Conservation (phyloP, 2,888 invertebrate genomes). For the Oxystoma pomonae region DNA sequence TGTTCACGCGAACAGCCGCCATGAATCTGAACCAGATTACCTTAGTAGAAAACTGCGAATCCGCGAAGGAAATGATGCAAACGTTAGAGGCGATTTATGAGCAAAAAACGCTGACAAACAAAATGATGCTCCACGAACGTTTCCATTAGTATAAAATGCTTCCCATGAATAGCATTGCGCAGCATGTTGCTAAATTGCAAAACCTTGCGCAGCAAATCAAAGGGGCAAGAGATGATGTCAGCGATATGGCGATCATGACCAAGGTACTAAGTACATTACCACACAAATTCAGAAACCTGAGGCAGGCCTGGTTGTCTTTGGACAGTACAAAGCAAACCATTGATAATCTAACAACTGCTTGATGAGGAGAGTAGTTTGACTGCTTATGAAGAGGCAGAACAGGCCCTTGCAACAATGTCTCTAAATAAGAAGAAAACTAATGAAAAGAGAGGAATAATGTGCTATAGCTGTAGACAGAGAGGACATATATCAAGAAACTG, state of each 20-base stretch:
- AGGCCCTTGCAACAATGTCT: no score
- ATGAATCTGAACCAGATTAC: conserved; percentile 29
- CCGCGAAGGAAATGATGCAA: conserved; percentile 25
- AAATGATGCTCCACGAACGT: conserved; percentile 30
- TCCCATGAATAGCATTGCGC: conserved; percentile 26
- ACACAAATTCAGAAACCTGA: conserved; percentile 20
- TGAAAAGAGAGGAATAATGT: no score
- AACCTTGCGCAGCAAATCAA: conserved; percentile 28
- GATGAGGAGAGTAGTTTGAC: no score
- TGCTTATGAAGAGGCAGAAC: no score
- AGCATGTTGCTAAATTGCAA: conserved; percentile 31
- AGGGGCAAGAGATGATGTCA: conserved; percentile 25
- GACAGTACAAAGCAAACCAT: conserved; percentile 27
- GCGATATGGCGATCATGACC: conserved; percentile 24
- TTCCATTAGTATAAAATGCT: conserved; percentile 30
- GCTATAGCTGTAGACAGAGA: no score
- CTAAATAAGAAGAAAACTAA: no score
- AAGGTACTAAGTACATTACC: conserved; percentile 26
- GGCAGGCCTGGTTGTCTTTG: conserved; percentile 29
- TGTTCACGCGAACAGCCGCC: conserved; percentile 23
- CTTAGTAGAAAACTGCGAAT: conserved; percentile 29
- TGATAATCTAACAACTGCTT: no score
- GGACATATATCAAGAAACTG: conserved; percentile 22
- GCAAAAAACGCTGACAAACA: conserved; percentile 26
- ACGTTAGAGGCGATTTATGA: conserved; percentile 26